phyloP scores from a whole-genome alignment of 2,888 invertebrate genomes.

The Xestia rhomboidea region DNA sequence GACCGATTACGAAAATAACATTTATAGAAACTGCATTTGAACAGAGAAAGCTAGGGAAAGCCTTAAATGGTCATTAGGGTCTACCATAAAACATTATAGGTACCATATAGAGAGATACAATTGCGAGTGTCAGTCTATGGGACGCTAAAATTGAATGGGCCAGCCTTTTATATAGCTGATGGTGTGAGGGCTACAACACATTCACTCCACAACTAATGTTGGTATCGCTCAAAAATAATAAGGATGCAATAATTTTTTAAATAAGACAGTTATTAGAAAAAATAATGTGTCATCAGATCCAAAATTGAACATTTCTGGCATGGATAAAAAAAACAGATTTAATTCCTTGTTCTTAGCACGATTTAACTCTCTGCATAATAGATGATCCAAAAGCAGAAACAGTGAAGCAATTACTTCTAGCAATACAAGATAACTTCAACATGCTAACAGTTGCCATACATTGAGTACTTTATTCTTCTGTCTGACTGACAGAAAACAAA shows the following conservation, averaged over 20 bases:
- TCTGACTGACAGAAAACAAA: too few relatives aligned
- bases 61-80: conserved; percentile 46
- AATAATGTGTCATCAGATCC: too few relatives aligned
- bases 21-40: conserved; percentile 36
- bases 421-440: too few relatives aligned
- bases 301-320: neutral
- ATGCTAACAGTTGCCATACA: too few relatives aligned
- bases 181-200: conserved; percentile 22
- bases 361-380: too few relatives aligned
- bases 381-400: too few relatives aligned
- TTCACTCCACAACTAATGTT: neutral
- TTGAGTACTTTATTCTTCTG: too few relatives aligned
- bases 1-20: conserved; percentile 46
- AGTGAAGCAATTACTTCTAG: too few relatives aligned
- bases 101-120: conserved; percentile 46
- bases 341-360: neutral
- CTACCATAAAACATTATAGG: conserved; percentile 48
- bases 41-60: conserved; percentile 45
- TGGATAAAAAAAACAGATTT: neutral
- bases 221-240: neutral
- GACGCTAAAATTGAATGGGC: conserved; percentile 53
- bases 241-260: neutral
- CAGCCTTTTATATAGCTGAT: conserved; percentile 25
- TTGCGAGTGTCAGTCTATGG: conserved; percentile 39
- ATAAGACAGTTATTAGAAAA: too few relatives aligned